These are phyloP conservation scores for Siphlonurus alternatus DNA, from an alignment of 2,888 invertebrate species.

Conservation along the genomic window DNA sequence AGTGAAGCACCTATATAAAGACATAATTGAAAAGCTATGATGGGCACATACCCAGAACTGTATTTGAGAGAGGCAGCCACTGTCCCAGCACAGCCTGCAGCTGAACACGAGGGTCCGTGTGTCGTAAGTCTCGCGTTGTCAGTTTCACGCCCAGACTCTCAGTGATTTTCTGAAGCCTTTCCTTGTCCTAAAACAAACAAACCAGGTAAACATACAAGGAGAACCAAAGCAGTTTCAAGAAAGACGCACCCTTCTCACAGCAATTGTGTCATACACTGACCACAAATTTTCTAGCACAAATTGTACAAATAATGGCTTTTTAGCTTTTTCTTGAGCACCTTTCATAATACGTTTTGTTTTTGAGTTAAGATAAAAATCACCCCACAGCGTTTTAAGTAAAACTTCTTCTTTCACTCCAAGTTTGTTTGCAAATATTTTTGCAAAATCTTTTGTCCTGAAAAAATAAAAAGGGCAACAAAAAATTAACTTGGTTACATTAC, in stretches of 20 bases:
- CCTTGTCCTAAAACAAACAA: constrained; percentile 35
- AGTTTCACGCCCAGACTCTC: constrained; percentile 61
- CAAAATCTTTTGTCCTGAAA: constrained; percentile 63
- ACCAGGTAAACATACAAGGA: background rate
- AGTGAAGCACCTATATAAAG: too few relatives aligned
- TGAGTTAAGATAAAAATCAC: constrained; percentile 75
- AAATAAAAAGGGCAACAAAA: too few relatives aligned
- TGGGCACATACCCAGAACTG: constrained; percentile 40
- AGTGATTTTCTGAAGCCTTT: constrained; percentile 49
- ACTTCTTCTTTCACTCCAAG: constrained; percentile 54
- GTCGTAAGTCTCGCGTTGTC: constrained; percentile 55
- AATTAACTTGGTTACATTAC: too few relatives aligned
- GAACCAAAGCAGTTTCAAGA: background rate
- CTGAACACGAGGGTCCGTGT: constrained; percentile 59
- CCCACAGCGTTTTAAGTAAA: constrained; percentile 75
- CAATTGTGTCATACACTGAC: constrained; percentile 72
- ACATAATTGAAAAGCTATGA: too few relatives aligned
- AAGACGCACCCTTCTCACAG: constrained; percentile 37
- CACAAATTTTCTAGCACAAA: constrained; percentile 82
- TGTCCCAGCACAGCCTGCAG: constrained; percentile 67
- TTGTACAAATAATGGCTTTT: constrained; percentile 85
- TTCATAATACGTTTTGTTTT: constrained; percentile 69
- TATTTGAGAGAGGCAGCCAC: constrained; percentile 75
- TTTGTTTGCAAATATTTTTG: constrained; percentile 54
- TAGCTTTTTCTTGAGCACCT: constrained; percentile 83